phyloP scores from a whole-genome alignment of 2,113 vertebrate species.

The Spea bombifrons region DNA sequence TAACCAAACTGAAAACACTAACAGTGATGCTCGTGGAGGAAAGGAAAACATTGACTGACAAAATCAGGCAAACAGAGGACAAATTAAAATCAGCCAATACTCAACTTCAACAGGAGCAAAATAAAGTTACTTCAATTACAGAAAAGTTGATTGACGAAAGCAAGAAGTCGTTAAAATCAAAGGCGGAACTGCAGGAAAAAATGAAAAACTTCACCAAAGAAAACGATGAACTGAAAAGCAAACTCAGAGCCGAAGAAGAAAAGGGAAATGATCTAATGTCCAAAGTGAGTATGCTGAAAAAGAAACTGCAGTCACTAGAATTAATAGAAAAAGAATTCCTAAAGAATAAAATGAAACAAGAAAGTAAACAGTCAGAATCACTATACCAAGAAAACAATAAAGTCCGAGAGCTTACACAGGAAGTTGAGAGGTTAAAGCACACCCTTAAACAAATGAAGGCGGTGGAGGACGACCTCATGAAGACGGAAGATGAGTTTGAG shows the following conservation, averaged over 20 bases:
- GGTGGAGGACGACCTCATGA: conserved; percentile 86
- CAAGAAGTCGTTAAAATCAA: conserved; percentile 87
- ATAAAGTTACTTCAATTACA: conserved; percentile 86
- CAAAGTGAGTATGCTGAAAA: conserved; percentile 85
- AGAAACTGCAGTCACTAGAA: conserved; percentile 88
- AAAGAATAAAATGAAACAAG: conserved; percentile 84
- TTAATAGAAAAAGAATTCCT: conserved; percentile 81
- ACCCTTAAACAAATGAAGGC: conserved; percentile 92
- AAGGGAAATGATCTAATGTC: conserved; percentile 84
- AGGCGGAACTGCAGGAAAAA: conserved; percentile 91
- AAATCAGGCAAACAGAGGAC: conserved; percentile 89
- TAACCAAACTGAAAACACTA: conserved; percentile 92
- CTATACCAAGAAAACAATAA: conserved; percentile 94
- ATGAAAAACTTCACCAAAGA: conserved; percentile 81
- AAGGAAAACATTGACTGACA: conserved; percentile 87
- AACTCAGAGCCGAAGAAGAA: conserved; percentile 83
- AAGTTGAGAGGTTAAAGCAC: conserved; percentile 84
- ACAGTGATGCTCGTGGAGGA: conserved; percentile 95
- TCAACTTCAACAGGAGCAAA: conserved; percentile 88
- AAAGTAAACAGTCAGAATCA: conserved; percentile 70
- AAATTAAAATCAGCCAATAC: conserved; percentile 82
- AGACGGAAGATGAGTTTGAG: conserved; percentile 86
- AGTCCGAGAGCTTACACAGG: conserved; percentile 90
- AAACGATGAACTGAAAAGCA: conserved; percentile 84
- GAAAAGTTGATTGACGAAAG: conserved; percentile 96